Conservation (phyloP, 64 coral and sea anemone species). For the Pachyseris speciosa region DNA sequence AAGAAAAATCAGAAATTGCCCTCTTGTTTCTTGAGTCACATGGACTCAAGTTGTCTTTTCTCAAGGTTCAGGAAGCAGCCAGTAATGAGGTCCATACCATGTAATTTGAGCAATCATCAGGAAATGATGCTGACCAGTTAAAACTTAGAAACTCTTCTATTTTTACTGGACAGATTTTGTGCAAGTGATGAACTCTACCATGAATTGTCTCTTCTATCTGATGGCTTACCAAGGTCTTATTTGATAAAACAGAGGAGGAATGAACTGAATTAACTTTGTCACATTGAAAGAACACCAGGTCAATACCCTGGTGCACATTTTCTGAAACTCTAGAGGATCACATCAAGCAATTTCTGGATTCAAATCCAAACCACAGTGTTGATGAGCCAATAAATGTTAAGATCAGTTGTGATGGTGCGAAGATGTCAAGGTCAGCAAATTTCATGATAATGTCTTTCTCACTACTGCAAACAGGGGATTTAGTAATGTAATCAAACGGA, state of each 20-base stretch:
- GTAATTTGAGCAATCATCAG: neutral
- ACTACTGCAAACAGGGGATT: constrained; percentile 59
- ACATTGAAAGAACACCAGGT: constrained; percentile 44
- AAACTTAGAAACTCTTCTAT: constrained; percentile 43
- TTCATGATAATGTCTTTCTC: constrained; percentile 68
- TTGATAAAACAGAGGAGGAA: constrained; percentile 61
- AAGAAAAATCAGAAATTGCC: constrained; percentile 65
- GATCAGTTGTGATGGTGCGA: constrained; percentile 71
- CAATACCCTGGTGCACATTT: constrained; percentile 68
- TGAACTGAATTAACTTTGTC: constrained; percentile 69
- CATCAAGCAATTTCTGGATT: constrained; percentile 28
- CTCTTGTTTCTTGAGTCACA: constrained; percentile 59
- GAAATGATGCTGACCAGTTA: constrained; percentile 2
- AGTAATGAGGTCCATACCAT: neutral
- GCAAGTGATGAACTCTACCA: constrained; percentile 66
- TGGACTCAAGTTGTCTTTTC: constrained; percentile 66
- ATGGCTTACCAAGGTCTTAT: constrained; percentile 59
- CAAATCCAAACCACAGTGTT: constrained; percentile 14
- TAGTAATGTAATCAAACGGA: constrained; percentile 71
- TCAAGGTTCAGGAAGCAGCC: constrained; percentile 57
- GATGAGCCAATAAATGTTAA: constrained; percentile 68
- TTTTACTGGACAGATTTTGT: constrained; percentile 67
- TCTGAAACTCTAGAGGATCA: constrained; percentile 56
- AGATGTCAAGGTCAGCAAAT: too few species aligned
- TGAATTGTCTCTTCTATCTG: constrained; percentile 45